A percentile compares a stretch with the other conserved stretches of the same genome.
phyloP scores from a whole-genome alignment of 2,797 vertebrate genomes.

The Thunnus albacares region DNA sequence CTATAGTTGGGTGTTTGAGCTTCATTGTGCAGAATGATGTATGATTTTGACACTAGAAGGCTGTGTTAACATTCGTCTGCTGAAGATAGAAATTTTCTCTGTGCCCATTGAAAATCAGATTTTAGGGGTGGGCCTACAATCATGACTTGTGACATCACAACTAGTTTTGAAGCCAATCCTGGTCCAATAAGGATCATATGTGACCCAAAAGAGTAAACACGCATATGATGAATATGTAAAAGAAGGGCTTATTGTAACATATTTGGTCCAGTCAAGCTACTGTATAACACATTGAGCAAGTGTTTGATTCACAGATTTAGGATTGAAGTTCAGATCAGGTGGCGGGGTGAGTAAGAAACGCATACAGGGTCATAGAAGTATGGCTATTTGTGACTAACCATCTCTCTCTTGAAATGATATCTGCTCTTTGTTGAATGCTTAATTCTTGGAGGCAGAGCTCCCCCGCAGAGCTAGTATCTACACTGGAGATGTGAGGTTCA shows the following conservation, averaged over 20 bases:
- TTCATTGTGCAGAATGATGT: too few species aligned
- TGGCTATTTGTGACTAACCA: conserved; percentile 2
- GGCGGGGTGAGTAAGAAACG: neutral
- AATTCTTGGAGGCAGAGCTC: conserved; percentile 10
- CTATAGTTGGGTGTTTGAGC: too few species aligned
- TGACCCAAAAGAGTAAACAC: neutral
- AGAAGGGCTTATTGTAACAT: neutral
- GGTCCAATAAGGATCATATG: neutral
- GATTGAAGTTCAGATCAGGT: conserved; percentile 1
- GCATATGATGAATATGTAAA: neutral
- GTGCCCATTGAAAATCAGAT: too few species aligned
- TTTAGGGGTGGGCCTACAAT: too few species aligned
- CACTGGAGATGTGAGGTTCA: conserved; percentile 50
- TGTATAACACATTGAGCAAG: neutral
- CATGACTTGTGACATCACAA: too few species aligned
- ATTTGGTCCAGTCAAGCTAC: neutral
- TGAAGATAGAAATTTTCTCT: too few species aligned
- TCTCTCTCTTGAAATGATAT: conserved; percentile 34
- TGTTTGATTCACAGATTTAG: neutral
- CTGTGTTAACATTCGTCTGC: too few species aligned
- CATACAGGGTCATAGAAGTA: neutral
- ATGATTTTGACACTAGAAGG: too few species aligned
- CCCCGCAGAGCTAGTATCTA: conserved; percentile 37
- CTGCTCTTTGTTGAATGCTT: conserved; percentile 36
- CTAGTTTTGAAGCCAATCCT: too few species aligned